Evolutionary conservation across 2,797 vertebrate genomes (phyloP).

Genomic region (Leptatherina wallacei): DNA sequence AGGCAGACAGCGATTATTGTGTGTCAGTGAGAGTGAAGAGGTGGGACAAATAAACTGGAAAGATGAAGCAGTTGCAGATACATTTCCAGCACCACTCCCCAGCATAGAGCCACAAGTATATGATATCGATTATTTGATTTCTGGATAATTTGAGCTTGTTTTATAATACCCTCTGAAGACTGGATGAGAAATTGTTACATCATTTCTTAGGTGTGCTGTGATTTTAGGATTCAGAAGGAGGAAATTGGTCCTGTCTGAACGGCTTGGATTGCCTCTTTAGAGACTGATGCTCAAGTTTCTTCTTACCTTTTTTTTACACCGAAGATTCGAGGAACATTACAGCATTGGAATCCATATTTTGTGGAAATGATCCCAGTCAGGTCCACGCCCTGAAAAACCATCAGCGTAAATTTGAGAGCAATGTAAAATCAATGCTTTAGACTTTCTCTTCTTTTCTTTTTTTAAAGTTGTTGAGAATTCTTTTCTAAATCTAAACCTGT

Average conservation of each 20-base stretch:
- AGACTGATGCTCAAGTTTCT: conserved; percentile 20
- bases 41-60: conserved; percentile 50
- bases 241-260: conserved; percentile 19
- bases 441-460: background rate
- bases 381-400: conserved; percentile 8
- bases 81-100: conserved; percentile 25
- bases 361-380: conserved; percentile 24
- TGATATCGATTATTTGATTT: conserved; percentile 51
- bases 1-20: conserved; percentile 50
- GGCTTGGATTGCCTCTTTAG: conserved; percentile 34
- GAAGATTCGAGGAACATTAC: conserved; percentile 48
- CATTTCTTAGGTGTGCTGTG: conserved; percentile 33
- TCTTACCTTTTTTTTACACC: conserved; percentile 24
- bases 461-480: background rate
- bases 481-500: background rate
- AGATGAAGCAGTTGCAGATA: conserved; percentile 54
- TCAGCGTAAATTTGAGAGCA: conserved; percentile 2
- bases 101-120: conserved; percentile 35
- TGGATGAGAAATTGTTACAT: conserved; percentile 46
- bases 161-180: conserved; percentile 29
- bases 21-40: conserved; percentile 16
- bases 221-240: conserved; percentile 27
- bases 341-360: conserved; percentile 31
- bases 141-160: conserved; percentile 42
- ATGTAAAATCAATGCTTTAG: background rate